Evolutionary conservation across 2,113 vertebrate species (phyloP), one percentile per base, ranked within the genome.

Genomic region (Oxygymnocypris stewartii): DNA sequence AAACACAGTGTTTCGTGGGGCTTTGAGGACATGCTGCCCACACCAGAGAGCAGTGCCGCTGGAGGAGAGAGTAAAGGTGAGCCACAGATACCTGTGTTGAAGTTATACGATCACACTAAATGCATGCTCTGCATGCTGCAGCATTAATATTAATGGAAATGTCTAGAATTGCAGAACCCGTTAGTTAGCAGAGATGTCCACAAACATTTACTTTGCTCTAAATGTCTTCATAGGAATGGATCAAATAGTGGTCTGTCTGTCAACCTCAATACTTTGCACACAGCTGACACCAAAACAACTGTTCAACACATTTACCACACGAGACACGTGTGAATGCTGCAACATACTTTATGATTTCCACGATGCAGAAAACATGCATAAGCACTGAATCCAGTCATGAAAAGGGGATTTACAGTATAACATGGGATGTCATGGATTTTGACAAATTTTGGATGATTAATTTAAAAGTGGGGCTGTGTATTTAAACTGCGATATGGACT

Each of bases 1-100:
- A 99, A 99, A 89, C 98, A 99, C 92, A 96, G 96, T 76, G 98
- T 99, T 57, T 99, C 98, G 7, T 99, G 98, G 98, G 98, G 98
- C 11, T 99, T 98, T 92, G 98, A 99, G 93, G 97, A 99, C 92
- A 98, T 99, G 98, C 91, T 99, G 80, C 97, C 98, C 4, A 96
- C 97, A 4, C 97, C 97, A 37, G 97, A 99, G 89, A 98, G 95
- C 92, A 94, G 93, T 88, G 94, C 96, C 84, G 95, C 96, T 86
- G 96, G 95, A 90, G 92, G 95, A 89, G 98, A 99, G 92, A 97
- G 86, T 90, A 99, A 99, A 98, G 98, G 98, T 99, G 93, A 65
- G 69, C 2, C 59, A n/a, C 23, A 61, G 28, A 31, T 31, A 31
- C 28, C 28, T 31, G 28, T 31, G 28, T 31, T 31, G 2, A 31